Base-by-base conservation (phyloP, 1,140 invertebrate genomes). In the Diachasmimorpha longicaudata region DNA sequence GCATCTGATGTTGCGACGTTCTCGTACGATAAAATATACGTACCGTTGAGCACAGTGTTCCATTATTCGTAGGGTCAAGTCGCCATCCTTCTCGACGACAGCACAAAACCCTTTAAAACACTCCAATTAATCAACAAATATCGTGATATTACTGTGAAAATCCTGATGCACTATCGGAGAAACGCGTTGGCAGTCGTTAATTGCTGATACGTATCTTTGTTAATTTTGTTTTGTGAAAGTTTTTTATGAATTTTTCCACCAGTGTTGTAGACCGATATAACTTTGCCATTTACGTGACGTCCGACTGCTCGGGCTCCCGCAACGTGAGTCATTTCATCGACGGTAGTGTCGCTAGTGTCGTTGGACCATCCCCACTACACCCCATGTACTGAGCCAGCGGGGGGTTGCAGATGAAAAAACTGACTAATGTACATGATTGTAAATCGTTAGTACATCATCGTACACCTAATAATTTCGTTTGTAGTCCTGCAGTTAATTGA, bases 21-120 rank as follows among this genome's bases (percentile, higher is more conserved):
- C n/a, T 52, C 5, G 11, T 63, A 63, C 11, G 19, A 25, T 36
- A 68, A 68, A 67, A 70, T 23, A 79, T 77, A 82, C 84, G 66
- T 84, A 85, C 85, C 83, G 82, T 83, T 79, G 80, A 79, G 79
- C 72, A 82, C 80, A 81, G 81, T 84, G 82, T 84, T 86, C 82
- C 86, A 86, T 86, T 84, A 82, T 85, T 86, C 52, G 80, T 75
- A 80, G 82, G 85, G 85, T 87, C 86, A 86, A 83, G 83, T 86
- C 81, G 84, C 84, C 86, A 85, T 87, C 81, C 82, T 86, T 80
- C 77, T 52, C 21, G 55, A 67, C 44, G 70, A 67, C 39, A 70
- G 16, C 37, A 48, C n/a, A 48, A 16, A 44, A 39, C 44, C 23
- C 23, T 23, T 63, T 63, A 19, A 25, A 8, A 63, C 48, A 55